A percentile compares a stretch with the other conserved stretches of the same genome.
phyloP scores from a whole-genome alignment of 2,888 invertebrate species.

The Volucella inanis region DNA sequence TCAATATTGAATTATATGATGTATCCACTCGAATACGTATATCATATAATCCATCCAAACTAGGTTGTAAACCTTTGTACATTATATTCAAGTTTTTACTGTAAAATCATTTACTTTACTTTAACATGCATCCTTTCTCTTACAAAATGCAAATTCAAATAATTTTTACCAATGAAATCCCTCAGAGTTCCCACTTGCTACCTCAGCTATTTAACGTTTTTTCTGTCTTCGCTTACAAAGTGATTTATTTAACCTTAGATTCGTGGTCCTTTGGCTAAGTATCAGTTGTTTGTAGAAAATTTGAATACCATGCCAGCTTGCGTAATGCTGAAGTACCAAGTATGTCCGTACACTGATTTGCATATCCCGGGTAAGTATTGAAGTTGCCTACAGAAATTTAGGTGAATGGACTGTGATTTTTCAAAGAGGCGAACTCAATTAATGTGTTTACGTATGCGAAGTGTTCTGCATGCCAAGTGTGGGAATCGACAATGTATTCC shows the following conservation, averaged over 20 bases:
- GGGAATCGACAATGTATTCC: conserved; percentile 27
- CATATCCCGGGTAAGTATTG: conserved; percentile 26
- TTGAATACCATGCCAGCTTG: conserved; percentile 28
- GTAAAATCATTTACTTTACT: too few relatives aligned
- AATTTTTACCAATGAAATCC: neutral
- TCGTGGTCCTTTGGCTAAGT: conserved; percentile 18
- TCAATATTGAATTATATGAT: too few relatives aligned
- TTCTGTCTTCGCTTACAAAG: neutral
- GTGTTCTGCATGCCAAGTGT: conserved; percentile 39
- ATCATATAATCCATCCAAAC: too few relatives aligned
- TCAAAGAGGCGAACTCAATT: conserved; percentile 63
- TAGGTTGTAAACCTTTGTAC: too few relatives aligned
- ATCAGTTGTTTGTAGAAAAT: conserved; percentile 32
- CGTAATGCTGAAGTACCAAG: conserved; percentile 2
- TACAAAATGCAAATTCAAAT: too few relatives aligned
- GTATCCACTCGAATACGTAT: too few relatives aligned
- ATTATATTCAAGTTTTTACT: too few relatives aligned
- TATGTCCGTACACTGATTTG: conserved; percentile 18
- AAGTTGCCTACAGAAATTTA: conserved; percentile 14
- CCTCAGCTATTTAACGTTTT: conserved; percentile 10
- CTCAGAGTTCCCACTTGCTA: conserved; percentile 14
- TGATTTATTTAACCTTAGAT: conserved; percentile 26
- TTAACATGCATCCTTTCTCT: too few relatives aligned
- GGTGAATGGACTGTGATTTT: conserved; percentile 37
- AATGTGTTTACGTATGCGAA: conserved; percentile 57